Base-by-base conservation (phyloP, 2,888 invertebrate species). In the Amphiduros pacificus region DNA sequence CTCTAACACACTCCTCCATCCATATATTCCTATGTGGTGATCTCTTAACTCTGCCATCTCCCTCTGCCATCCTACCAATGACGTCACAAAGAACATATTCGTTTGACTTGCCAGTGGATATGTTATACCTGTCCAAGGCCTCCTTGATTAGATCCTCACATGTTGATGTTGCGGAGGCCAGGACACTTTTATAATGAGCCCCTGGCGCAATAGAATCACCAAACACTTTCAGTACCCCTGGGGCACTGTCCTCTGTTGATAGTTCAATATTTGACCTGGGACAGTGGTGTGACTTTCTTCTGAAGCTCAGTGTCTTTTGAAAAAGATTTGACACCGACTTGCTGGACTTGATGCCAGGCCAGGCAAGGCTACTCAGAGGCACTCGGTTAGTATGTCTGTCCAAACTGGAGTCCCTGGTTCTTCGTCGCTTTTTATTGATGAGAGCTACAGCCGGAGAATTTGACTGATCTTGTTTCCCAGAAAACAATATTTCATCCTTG, bases 71-170 rank as follows among this genome's bases (percentile, higher is more conserved):
- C 26, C 44, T 55, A 2, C 79, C 79, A 1, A 78, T 73, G 5
- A 75, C 74, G 56, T 79, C 79, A 68, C 77, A 79, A 5, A 79
- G 63, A n/a, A 77, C 74, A 61, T 71, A 78, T n/a, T 73, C 69
- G 17, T 64, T 55, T 48, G 71, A 67, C 5, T 71, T 63, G 4
- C 61, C 44, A 3, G 66, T 22, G 2, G 74, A 67, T n/a, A 78
- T 64, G 24, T 71, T 71, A 58, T 76, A 79, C 51, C 78, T 61
- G 28, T 77, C 77, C 14, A 79, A 62, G 6, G 77, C 77, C 62
- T 79, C 76, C 60, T 76, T 77, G 29, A 78, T 73, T 17, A 79
- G 68, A 59, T 78, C 77, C 51, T 67, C 64, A 11, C 74, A 75
- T 9, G 77, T 78, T 31, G 77, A 77, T 27, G 74, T 64, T 27